phyloP scores from a whole-genome alignment of 2,888 invertebrate species.

The Sycophila texana region DNA sequence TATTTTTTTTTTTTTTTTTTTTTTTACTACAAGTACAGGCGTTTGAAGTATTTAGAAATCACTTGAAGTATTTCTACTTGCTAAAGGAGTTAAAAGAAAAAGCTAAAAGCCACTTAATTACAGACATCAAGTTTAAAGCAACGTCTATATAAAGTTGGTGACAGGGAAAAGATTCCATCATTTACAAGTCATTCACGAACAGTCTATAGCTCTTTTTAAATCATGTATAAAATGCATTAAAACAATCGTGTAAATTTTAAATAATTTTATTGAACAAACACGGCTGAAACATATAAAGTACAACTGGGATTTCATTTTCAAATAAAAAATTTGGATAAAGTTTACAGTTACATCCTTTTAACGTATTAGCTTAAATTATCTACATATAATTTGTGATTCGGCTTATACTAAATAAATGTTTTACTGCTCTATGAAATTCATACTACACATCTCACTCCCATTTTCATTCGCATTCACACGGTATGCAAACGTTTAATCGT shows the following conservation, averaged over 20 bases:
- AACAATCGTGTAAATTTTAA: constrained; percentile 28
- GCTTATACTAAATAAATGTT: constrained; percentile 50
- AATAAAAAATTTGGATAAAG: constrained; percentile 56
- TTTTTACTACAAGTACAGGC: no score
- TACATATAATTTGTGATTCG: constrained; percentile 48
- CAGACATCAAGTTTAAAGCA: no score
- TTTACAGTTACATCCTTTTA: constrained; percentile 45
- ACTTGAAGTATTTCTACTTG: no score
- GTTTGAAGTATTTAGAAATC: no score
- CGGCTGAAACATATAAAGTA: constrained; percentile 54
- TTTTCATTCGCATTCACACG: constrained; percentile 39
- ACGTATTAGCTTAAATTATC: constrained; percentile 47
- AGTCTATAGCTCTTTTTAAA: no score
- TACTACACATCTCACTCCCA: constrained; percentile 36
- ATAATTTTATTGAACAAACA: constrained; percentile 58
- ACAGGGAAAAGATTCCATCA: no score
- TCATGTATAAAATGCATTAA: not conserved
- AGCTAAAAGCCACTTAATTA: no score
- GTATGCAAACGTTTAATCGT: constrained; percentile 32
- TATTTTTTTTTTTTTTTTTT: no score
- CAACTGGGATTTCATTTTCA: constrained; percentile 43
- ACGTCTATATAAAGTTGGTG: no score
- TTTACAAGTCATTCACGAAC: no score
- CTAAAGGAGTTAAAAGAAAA: no score
- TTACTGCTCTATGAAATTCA: constrained; percentile 30